Conservation (phyloP, 2,888 invertebrate species). For the Parascotia fuliginaria region DNA sequence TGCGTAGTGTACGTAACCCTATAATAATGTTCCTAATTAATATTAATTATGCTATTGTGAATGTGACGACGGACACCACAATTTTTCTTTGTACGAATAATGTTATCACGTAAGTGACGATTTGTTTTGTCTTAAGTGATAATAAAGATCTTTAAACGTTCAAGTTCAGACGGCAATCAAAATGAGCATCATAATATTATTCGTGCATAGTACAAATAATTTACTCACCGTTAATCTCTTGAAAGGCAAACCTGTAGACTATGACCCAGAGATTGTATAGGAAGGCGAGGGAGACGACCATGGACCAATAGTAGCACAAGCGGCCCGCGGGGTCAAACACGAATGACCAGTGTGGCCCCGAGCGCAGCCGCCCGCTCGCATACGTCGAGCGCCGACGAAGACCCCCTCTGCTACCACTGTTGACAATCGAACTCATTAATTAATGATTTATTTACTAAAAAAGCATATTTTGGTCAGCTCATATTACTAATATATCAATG, state of each 20-base stretch:
- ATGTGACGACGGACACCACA: no score
- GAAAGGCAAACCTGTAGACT: slow-evolving; percentile 99
- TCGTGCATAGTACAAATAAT: slow-evolving; percentile 2
- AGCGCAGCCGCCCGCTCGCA: slow-evolving; percentile 87
- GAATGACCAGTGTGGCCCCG: slow-evolving; percentile 95
- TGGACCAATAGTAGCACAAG: slow-evolving; percentile 98
- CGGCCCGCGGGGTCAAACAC: slow-evolving; percentile 99
- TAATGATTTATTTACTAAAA: no score
- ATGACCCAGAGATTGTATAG: slow-evolving; percentile 99
- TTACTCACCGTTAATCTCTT: slow-evolving; percentile 95
- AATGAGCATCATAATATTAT: slow-evolving; percentile 32
- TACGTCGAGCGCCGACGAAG: slow-evolving; percentile 87
- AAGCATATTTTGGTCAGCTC: no score
- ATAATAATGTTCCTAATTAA: no score
- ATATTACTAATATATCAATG: no score
- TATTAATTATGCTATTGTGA: no score
- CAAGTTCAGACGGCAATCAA: slow-evolving; percentile 38
- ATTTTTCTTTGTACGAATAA: no score
- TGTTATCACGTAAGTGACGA: no score
- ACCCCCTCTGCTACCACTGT: slow-evolving; percentile 75
- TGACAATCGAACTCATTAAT: slow-evolving; percentile 20
- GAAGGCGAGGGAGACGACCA: slow-evolving; percentile 98
- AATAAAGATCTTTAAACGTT: no score
- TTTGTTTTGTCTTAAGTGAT: no score
- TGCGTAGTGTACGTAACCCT: no score